These are phyloP conservation scores for Amyelois transitella DNA, from an alignment of 1,140 invertebrate species.

Conservation along the genomic window DNA sequence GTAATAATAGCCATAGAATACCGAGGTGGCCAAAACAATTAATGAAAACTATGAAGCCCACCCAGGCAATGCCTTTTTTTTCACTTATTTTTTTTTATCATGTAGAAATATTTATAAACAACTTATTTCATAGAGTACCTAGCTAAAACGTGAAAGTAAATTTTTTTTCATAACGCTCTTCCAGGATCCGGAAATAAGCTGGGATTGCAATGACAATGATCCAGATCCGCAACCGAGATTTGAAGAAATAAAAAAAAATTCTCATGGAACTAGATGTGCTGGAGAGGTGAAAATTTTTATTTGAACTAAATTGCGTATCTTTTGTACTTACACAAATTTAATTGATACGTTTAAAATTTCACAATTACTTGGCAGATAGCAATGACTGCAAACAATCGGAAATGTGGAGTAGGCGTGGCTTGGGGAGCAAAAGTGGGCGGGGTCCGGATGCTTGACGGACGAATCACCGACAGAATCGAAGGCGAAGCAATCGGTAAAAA, in stretches of 20 bases:
- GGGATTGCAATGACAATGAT: slow-evolving; percentile 87
- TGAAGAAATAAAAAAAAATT: slow-evolving; percentile 77
- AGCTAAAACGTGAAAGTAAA: no score
- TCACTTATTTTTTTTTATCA: not conserved
- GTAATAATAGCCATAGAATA: not conserved
- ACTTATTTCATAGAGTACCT: no score
- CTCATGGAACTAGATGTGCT: slow-evolving; percentile 89
- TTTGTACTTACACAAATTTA: no score
- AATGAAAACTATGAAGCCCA: not conserved
- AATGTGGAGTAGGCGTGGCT: slow-evolving; percentile 91
- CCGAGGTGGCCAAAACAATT: not conserved
- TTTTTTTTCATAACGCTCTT: slow-evolving; percentile 7
- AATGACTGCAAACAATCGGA: slow-evolving; percentile 88
- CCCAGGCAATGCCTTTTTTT: not conserved
- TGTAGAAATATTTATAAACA: not conserved
- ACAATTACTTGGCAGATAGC: slow-evolving; percentile 75
- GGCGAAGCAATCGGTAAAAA: slow-evolving; percentile 82
- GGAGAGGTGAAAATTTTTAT: slow-evolving; percentile 77
- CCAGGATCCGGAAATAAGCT: slow-evolving; percentile 88
- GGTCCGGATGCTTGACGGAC: slow-evolving; percentile 92
- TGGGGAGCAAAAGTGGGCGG: slow-evolving; percentile 88
- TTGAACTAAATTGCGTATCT: no score
- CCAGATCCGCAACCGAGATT: slow-evolving; percentile 85
- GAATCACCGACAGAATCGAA: slow-evolving; percentile 92
- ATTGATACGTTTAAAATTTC: no score